These are phyloP conservation scores for Astreopora myriophthalma DNA, from an alignment of 64 coral and sea anemone genomes.

Conservation along the genomic window DNA sequence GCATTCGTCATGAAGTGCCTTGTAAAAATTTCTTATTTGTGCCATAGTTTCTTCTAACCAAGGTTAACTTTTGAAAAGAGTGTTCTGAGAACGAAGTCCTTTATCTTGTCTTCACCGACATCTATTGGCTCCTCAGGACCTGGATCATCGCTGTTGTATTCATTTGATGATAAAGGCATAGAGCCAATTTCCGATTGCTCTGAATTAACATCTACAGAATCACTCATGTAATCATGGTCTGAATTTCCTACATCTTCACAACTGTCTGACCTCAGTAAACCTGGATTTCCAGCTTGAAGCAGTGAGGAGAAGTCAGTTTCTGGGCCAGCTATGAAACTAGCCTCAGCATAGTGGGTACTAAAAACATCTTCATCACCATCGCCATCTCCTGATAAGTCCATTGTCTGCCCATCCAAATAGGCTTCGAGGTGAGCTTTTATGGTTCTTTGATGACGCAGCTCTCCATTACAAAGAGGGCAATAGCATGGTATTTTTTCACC, in stretches of 20 bases:
- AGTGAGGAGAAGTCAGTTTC: neutral
- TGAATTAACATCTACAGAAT: neutral
- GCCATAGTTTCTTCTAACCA: constrained; percentile 50
- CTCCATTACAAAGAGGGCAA: neutral
- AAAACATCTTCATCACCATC: neutral
- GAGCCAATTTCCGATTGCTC: neutral
- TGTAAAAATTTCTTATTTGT: constrained; percentile 52
- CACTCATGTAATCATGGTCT: neutral
- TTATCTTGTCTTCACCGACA: constrained; percentile 10
- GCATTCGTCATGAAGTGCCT: constrained; percentile 38
- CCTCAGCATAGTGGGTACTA: neutral
- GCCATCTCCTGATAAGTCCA: neutral
- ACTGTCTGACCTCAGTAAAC: neutral
- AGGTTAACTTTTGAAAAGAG: neutral
- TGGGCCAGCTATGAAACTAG: neutral
- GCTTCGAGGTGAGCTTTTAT: neutral
- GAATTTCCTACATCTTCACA: neutral
- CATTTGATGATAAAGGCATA: neutral
- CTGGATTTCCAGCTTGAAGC: neutral
- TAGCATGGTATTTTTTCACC: neutral
- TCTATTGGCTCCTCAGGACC: neutral
- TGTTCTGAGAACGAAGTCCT: constrained; percentile 42
- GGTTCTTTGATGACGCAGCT: neutral
- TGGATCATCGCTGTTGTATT: neutral
- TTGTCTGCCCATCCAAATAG: neutral